Percentiles rank a stretch among this genome's conserved stretches.
Conservation (phyloP, 1,140 invertebrate species). For the Plodia interpunctella region DNA sequence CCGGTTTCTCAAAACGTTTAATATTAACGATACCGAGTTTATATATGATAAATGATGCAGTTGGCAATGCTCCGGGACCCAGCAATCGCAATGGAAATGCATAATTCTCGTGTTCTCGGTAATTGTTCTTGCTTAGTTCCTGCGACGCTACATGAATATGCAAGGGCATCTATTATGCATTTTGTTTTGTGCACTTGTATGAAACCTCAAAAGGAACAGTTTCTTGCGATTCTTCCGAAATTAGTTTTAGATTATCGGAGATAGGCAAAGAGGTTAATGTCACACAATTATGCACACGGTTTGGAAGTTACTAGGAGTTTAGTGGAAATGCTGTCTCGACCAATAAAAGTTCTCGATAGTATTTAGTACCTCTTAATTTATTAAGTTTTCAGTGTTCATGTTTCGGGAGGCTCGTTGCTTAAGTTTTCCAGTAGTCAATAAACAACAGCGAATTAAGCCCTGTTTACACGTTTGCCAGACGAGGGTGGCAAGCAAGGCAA, state of each 20-base stretch:
- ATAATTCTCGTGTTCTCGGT: constrained; percentile 3
- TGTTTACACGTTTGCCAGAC: not conserved
- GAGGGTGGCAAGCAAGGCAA: constrained; percentile 12
- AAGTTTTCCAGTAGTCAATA: not conserved
- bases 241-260: no score
- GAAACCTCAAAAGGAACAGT: not conserved
- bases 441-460: not conserved
- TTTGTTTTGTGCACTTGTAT: constrained; percentile 5
- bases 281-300: no score
- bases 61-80: not conserved
- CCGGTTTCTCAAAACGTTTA: no score
- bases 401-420: no score
- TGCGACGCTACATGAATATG: not conserved
- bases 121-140: constrained; percentile 5
- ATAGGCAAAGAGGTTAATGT: no score
- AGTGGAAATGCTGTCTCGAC: no score
- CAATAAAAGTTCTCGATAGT: no score
- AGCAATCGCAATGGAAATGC: not conserved
- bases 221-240: no score
- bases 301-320: no score
- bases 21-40: not conserved
- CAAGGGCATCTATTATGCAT: not conserved
- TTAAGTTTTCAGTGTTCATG: no score
- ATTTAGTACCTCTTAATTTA: no score
- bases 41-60: not conserved